These are phyloP conservation scores for Drosophila murphyi DNA, from an alignment of 1,140 invertebrate species.

Conservation along the genomic window DNA sequence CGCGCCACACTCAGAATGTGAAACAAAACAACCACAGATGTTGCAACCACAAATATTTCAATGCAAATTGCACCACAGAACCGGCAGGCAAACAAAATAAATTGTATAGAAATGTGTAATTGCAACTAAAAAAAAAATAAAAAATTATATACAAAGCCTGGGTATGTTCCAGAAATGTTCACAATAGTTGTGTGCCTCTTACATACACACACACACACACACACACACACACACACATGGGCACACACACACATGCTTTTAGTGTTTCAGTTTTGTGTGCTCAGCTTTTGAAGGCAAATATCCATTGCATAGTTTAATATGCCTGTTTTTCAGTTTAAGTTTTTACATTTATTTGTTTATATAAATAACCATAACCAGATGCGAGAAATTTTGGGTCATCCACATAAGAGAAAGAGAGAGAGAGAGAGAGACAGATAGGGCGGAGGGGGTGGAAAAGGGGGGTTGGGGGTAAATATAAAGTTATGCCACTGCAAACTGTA, in stretches of 20 bases:
- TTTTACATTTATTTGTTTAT: slow-evolving; percentile 54
- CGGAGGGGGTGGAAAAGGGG: neutral
- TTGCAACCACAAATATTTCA: slow-evolving; percentile 35
- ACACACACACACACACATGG: neutral
- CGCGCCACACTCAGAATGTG: neutral
- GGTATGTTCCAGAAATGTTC: slow-evolving; percentile 18
- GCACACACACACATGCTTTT: neutral
- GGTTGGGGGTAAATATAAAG: slow-evolving; percentile 31
- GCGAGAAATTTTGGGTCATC: slow-evolving; percentile 50
- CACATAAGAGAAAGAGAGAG: slow-evolving; percentile 15
- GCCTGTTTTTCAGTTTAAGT: slow-evolving; percentile 45
- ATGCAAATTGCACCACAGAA: slow-evolving; percentile 38
- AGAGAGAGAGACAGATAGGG: neutral
- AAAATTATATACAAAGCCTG: slow-evolving; percentile 8
- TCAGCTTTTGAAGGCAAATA: slow-evolving; percentile 36
- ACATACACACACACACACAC: neutral
- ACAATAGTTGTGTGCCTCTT: slow-evolving; percentile 16
- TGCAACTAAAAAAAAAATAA: slow-evolving; percentile 26
- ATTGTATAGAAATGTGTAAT: slow-evolving; percentile 38
- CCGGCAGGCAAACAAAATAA: slow-evolving; percentile 33
- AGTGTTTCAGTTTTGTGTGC: neutral
- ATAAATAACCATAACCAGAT: slow-evolving; percentile 56
- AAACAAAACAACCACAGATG: slow-evolving; percentile 23
- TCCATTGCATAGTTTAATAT: slow-evolving; percentile 52
- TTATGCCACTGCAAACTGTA: slow-evolving; percentile 59